A percentile compares a stretch with the other conserved stretches of the same genome.
phyloP scores from a whole-genome alignment of 1,140 invertebrate species.

The Drosophila ercepeae region DNA sequence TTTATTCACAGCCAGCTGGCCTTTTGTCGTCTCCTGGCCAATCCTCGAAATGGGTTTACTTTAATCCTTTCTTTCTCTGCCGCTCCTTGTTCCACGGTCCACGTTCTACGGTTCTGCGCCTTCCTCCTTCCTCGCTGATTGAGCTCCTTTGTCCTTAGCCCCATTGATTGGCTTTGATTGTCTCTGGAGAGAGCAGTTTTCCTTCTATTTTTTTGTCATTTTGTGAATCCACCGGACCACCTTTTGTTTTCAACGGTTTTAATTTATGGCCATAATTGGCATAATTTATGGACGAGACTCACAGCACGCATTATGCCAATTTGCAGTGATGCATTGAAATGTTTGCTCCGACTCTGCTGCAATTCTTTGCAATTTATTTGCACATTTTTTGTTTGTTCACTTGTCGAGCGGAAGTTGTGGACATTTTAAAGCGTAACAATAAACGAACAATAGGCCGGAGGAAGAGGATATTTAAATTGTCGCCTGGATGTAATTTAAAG shows the following conservation, averaged over 20 bases:
- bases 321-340: constrained; percentile 59
- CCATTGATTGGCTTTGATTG: constrained; percentile 75
- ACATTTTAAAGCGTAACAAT: constrained; percentile 50
- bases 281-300: constrained; percentile 59
- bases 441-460: constrained; percentile 27
- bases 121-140: constrained; percentile 48
- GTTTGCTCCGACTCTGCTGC: constrained; percentile 27
- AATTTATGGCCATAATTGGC: constrained; percentile 73
- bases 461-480: constrained; percentile 13
- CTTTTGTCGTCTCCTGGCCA: constrained; percentile 59
- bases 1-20: constrained; percentile 75
- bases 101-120: constrained; percentile 19
- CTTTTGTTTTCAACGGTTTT: constrained; percentile 54
- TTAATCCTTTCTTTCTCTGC: constrained; percentile 59
- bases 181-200: constrained; percentile 29
- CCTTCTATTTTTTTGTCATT: constrained; percentile 9
- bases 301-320: constrained; percentile 61
- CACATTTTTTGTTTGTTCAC: constrained; percentile 18
- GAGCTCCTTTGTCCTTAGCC: constrained; percentile 59
- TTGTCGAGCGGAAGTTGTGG: constrained; percentile 46
- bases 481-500: constrained; percentile 8
- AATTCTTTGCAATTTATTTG: constrained; percentile 42
- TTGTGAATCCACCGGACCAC: neutral
- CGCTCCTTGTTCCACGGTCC: neutral
- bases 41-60: constrained; percentile 57